Base-by-base conservation (phyloP, 2,113 vertebrate genomes). In the Crotalus viridis region DNA sequence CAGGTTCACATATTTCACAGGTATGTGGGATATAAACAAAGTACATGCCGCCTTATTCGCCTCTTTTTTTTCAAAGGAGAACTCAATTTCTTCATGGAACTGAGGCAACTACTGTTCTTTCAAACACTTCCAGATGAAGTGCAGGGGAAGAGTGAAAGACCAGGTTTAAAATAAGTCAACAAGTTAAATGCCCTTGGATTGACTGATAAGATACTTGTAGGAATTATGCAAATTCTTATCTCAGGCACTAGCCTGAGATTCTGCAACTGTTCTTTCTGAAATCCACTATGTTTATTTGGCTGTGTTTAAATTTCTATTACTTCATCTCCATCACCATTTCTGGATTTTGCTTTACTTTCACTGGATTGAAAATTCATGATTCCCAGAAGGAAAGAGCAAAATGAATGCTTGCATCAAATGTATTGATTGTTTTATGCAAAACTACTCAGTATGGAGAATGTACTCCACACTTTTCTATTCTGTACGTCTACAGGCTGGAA, bases 351-450 rank as follows among this genome's bases (percentile, higher is more conserved):
- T 95, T 95, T 90, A 12, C 96, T 97, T 96, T 96, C 94, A 96
- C 96, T 96, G 97, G 97, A 97, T 94, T 94, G 96, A 96, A 97
- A 96, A 94, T 94, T 96, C 96, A 92, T 86, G 94, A 94, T 95
- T 94, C 94, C 93, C 93, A 93, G 95, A 96, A 95, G 90, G 96
- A 92, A 93, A 86, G 81, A 91, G 93, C 93, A 94, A 95, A 95
- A 93, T 46, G 6, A 85, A 56, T 86, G 74, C 2, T 90, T 95
- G 94, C 94, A 54, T 92, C 87, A 94, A 59, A 54, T 94, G 81
- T 94, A 48, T 91, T 93, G 94, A 87, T 93, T 96, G 92, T 26
- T 88, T 94, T 94, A 93, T 94, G 86, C 88, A 93, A 90, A 51
- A 55, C 88, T 92, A 95, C 93, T 96, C 93, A 94, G 94, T 89